A percentile compares a stretch with the other conserved stretches of the same genome.
These are phyloP conservation scores for Ginglymostoma cirratum DNA, from an alignment of 2,113 vertebrate genomes.

Conservation along the genomic window DNA sequence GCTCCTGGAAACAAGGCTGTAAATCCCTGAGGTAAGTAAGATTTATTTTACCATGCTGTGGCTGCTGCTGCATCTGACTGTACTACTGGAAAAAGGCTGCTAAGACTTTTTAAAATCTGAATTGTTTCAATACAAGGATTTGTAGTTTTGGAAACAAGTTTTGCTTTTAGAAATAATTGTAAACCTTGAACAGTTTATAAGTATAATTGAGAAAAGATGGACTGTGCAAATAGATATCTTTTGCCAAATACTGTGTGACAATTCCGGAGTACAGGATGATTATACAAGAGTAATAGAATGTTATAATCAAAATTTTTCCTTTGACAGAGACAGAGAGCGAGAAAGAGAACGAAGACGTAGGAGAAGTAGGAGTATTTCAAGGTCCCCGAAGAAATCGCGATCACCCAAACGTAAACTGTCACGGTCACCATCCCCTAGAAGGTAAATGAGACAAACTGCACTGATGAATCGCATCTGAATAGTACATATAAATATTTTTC, in stretches of 20 bases:
- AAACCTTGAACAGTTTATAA: not conserved
- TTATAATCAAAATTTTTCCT: not conserved
- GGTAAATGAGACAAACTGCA: constrained; percentile 53
- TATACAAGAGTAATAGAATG: not conserved
- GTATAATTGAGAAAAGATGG: not conserved
- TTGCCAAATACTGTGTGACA: constrained; percentile 15
- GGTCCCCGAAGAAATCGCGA: constrained; percentile 77
- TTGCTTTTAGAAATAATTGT: not conserved
- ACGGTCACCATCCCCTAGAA: constrained; percentile 77
- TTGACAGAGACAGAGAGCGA: constrained; percentile 40
- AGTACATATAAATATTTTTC: not conserved
- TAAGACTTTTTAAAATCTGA: not conserved
- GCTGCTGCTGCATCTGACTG: no score
- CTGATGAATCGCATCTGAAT: not conserved
- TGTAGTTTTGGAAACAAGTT: not conserved
- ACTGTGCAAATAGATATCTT: not conserved
- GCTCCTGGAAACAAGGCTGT: no score
- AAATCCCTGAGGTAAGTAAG: no score
- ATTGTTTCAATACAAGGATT: not conserved
- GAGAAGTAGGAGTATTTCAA: constrained; percentile 73
- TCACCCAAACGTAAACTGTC: constrained; percentile 80
- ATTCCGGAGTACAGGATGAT: not conserved
- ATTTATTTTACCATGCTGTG: no score
- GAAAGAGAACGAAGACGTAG: constrained; percentile 61
- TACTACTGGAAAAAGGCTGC: no score